phyloP scores from a whole-genome alignment of 1,140 invertebrate genomes.

The Macrotrachela quadricornifera region DNA sequence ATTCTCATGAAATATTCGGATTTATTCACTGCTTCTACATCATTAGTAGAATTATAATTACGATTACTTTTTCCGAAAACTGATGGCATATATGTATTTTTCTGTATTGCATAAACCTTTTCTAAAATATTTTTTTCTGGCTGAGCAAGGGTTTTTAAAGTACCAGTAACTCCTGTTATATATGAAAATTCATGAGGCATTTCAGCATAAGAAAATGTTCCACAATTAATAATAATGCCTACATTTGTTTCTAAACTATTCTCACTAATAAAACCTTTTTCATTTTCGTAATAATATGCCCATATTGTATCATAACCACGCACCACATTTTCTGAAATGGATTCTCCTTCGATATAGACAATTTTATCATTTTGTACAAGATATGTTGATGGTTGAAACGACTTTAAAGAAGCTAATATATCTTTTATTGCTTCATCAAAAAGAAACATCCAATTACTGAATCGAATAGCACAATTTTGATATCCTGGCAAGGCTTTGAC shows the following conservation, averaged over 20 bases:
- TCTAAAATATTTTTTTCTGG: neutral
- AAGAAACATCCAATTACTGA: neutral
- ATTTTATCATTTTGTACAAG: neutral
- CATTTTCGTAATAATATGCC: neutral
- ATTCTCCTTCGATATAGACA: neutral
- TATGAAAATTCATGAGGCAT: neutral
- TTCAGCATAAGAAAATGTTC: neutral
- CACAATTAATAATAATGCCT: too few species aligned
- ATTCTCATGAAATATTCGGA: neutral
- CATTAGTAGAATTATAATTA: neutral
- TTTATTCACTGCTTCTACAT: neutral
- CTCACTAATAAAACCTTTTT: neutral
- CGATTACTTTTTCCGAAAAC: neutral
- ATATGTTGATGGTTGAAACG: neutral
- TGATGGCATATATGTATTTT: neutral
- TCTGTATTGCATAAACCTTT: neutral
- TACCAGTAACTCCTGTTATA: neutral
- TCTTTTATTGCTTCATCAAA: neutral
- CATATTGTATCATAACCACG: neutral
- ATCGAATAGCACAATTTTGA: neutral
- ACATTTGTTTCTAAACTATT: neutral
- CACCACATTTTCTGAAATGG: neutral
- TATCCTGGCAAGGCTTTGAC: neutral
- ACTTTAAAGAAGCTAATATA: neutral
- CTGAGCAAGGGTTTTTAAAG: neutral